Base-by-base conservation (phyloP, 1,140 invertebrate genomes). In the Nasonia giraulti region DNA sequence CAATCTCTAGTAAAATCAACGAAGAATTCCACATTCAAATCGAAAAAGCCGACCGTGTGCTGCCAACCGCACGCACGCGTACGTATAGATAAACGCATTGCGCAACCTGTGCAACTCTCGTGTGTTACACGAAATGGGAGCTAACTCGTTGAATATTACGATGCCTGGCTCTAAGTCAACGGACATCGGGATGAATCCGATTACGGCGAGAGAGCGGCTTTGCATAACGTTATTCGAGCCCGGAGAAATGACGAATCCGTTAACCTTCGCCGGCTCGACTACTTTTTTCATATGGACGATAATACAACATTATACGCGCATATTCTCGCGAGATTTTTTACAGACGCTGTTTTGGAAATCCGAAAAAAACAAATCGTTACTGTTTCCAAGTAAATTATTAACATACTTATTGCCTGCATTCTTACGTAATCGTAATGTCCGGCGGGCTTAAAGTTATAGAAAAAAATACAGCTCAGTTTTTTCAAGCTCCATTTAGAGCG, bases 231-330 rank as follows among this genome's bases (percentile, higher is more conserved):
- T 62, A 62, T 62, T 62, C 55, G 2, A 50, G 47, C 47, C 0
- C 69, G 31, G 69, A 74, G 37, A 66, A 68, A 76, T 66, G 80
- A 73, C 80, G 47, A 66, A 62, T 82, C 55, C 27, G n/a, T 76
- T 68, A 40, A 83, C 73, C 81, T 83, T 83, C 55, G 81, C 20
- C n/a, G 17, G 2, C 55, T 47, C 33, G 33, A 69, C 69, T 69
- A 11, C 62, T 62, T 74, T 37, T 40, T 33, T 40, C 66, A 3
- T 37, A 37, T 37, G 5, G 33, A 37, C 33, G 33, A 37, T 37
- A 37, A 37, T 37, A 37, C 27, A 27, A 27, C 27, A 1, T 27
- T 27, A 27, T 27, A 27, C 27, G 27, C 27, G 27, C 27, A 27
- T 27, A 27, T 27, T 27, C 27, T 27, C 27, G 27, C 27, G 1